Evolutionary conservation across 2,113 vertebrate species (phyloP), one percentile per base, ranked within the genome.

Genomic region (Melanostigma gelatinosum): DNA sequence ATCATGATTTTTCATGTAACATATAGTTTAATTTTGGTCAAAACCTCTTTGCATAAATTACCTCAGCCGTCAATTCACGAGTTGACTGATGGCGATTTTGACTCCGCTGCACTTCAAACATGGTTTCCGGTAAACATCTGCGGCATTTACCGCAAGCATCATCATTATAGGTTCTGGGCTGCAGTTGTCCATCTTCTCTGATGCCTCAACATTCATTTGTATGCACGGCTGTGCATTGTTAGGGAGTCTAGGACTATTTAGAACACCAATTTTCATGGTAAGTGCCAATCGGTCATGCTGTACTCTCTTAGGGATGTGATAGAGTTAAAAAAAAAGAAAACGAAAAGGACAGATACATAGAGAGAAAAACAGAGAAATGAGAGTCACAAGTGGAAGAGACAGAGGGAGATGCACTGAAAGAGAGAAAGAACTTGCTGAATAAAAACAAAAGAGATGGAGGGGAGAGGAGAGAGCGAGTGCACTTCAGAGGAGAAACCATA

Each of bases 201-300:
- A 71, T 6, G 60, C 52, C 3, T n/a, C 29, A 74, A 18, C 67
- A 0, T 29, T 78, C 82, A 89, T 92, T 63, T 34, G 69, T 86
- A 91, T 91, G 84, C 87, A 22, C 1, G 1, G 38, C 12, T 10
- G 34, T 12, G 66, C 1, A 1, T 16, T 75, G 84, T 79, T 86
- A 66, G 88, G 78, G 64, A 82, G 76, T 80, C 87, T 72, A 87
- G 38, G 81, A 70, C 75, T 85, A 84, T 91, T 88, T 86, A 88
- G 88, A 88, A 82, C 83, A 86, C 88, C 86, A 86, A 58, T 85
- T 79, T 91, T 90, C 74, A 81, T 65, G 77, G 75, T 84, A 86
- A 91, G 87, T 89, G 90, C 80, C 87, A 70, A 91, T 91, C 76
- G 68, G 87, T 89, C 87, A 86, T 63, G 83, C 72, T 74, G 76